Evolutionary conservation across 2,888 invertebrate species (phyloP).

Genomic region (Noctua janthe): DNA sequence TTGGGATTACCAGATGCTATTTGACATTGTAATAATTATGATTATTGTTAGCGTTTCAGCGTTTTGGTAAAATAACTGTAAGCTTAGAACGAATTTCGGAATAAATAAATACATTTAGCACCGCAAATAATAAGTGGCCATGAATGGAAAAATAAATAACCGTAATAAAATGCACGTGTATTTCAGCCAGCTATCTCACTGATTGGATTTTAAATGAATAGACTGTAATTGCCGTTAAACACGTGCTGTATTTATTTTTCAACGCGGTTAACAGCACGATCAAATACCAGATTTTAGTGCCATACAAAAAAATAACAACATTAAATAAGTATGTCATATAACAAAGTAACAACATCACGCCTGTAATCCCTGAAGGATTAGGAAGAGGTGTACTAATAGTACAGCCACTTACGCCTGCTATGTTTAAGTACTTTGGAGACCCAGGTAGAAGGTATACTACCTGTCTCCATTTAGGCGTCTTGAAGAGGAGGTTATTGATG

Average conservation of each 20-base stretch:
- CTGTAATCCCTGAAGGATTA: background rate
- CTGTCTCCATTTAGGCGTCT: too few relatives aligned
- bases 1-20: too few relatives aligned
- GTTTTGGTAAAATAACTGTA: too few relatives aligned
- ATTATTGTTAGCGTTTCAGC: too few relatives aligned
- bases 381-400: background rate
- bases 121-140: background rate
- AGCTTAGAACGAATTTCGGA: too few relatives aligned
- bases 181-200: slow-evolving; percentile 12
- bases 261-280: slow-evolving; percentile 15
- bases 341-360: background rate
- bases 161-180: background rate
- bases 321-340: background rate
- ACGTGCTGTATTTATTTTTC: slow-evolving; percentile 31
- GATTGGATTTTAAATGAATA: slow-evolving; percentile 50
- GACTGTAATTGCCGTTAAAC: slow-evolving; percentile 32
- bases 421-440: background rate
- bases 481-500: too few relatives aligned
- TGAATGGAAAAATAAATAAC: background rate
- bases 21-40: too few relatives aligned
- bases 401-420: background rate
- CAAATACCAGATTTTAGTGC: background rate
- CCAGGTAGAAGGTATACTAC: too few relatives aligned
- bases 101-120: background rate
- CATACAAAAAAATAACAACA: too few relatives aligned